These are phyloP conservation scores for Sitobion miscanthi DNA, from an alignment of 1,140 invertebrate species.

Conservation along the genomic window DNA sequence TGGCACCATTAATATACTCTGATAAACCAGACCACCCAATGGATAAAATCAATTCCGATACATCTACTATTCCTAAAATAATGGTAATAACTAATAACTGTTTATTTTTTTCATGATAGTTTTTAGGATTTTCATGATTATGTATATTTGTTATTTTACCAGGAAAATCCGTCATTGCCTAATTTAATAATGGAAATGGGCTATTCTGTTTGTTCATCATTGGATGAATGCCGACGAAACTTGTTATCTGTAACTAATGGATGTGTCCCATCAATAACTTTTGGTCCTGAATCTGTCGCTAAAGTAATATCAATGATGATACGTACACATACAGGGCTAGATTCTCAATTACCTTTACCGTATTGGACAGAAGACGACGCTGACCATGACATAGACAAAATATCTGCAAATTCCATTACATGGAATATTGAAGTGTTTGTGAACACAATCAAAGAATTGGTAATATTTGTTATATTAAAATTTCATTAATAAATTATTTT, in stretches of 20 bases:
- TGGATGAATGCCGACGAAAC: conserved; percentile 88
- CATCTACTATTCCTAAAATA: conserved; percentile 68
- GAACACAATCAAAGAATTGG: conserved; percentile 86
- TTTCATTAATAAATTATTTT: not conserved
- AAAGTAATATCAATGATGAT: conserved; percentile 87
- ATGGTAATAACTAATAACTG: conserved; percentile 65
- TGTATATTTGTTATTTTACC: not conserved
- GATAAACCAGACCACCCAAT: conserved; percentile 76
- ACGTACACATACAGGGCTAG: conserved; percentile 76
- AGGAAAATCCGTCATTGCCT: conserved; percentile 72
- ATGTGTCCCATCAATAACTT: conserved; percentile 64
- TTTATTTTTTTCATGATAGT: not conserved
- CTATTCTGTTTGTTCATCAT: conserved; percentile 82
- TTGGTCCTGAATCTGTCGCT: conserved; percentile 77
- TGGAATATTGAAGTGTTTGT: conserved; percentile 96
- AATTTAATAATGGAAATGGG: conserved; percentile 90
- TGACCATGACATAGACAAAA: conserved; percentile 57
- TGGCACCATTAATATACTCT: conserved; percentile 85
- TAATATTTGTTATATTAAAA: conserved; percentile 62
- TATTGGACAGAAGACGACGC: conserved; percentile 56
- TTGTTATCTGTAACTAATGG: conserved; percentile 79
- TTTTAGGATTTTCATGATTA: not conserved
- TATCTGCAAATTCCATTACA: conserved; percentile 65
- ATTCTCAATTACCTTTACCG: conserved; percentile 64
- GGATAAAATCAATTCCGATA: conserved; percentile 66